A percentile compares a stretch with the other conserved stretches of the same genome.
Evolutionary conservation across 2,888 invertebrate genomes (phyloP).

Genomic region (Oxyteleia sp.): DNA sequence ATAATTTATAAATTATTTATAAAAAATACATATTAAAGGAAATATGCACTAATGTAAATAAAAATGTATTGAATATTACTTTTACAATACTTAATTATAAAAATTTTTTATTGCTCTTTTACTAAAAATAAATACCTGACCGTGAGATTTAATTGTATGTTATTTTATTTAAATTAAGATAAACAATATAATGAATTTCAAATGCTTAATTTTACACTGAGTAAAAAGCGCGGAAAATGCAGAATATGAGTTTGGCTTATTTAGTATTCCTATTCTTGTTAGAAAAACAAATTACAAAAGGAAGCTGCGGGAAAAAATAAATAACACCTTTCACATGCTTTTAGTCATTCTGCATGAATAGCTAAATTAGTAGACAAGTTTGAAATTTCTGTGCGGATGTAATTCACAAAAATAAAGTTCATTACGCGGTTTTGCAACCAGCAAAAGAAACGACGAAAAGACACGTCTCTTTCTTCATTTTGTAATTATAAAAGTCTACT

Average conservation of each 20-base stretch:
- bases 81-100: too few relatives aligned
- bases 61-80: too few relatives aligned
- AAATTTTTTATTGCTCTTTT: too few relatives aligned
- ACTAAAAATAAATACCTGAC: too few relatives aligned
- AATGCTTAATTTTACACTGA: slow-evolving; percentile 1
- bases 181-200: too few relatives aligned
- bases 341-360: slow-evolving; percentile 54
- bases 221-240: slow-evolving; percentile 3
- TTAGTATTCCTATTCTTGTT: slow-evolving; percentile 31
- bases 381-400: slow-evolving; percentile 40
- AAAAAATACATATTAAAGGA: too few relatives aligned
- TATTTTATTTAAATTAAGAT: neutral
- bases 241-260: slow-evolving; percentile 12
- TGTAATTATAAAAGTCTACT: slow-evolving; percentile 12
- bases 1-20: too few relatives aligned
- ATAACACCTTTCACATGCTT: slow-evolving; percentile 37
- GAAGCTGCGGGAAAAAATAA: slow-evolving; percentile 34
- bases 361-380: slow-evolving; percentile 60
- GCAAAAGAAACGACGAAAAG: slow-evolving; percentile 7
- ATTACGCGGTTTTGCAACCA: slow-evolving; percentile 42
- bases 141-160: too few relatives aligned
- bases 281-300: slow-evolving; percentile 46
- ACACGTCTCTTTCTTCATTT: neutral
- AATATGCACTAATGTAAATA: too few relatives aligned
- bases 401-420: slow-evolving; percentile 44